Conservation (phyloP, 2,888 invertebrate genomes). For the Aspidiotus destructor region DNA sequence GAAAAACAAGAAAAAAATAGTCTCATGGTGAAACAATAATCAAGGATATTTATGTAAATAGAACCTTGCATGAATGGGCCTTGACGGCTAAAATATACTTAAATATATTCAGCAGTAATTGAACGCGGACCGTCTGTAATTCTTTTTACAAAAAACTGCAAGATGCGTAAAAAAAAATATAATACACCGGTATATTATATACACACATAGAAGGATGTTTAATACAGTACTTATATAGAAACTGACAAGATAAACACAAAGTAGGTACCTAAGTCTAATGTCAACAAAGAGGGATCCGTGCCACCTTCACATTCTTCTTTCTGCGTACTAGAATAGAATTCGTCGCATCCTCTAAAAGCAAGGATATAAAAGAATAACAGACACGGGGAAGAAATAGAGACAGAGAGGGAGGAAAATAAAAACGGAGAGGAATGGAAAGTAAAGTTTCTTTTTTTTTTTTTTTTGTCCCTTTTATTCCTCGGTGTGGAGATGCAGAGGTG, state of each 20-base stretch:
- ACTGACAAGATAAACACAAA: slow-evolving; percentile 32
- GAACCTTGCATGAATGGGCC: too few species aligned
- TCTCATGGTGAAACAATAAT: too few species aligned
- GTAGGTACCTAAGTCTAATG: slow-evolving; percentile 19
- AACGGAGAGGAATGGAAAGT: slow-evolving; percentile 22
- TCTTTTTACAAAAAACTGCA: too few species aligned
- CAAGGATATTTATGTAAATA: too few species aligned
- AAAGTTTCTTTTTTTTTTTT: slow-evolving; percentile 25
- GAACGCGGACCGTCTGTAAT: slow-evolving; percentile 8
- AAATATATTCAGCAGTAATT: slow-evolving; percentile 29
- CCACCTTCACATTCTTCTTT: slow-evolving; percentile 21
- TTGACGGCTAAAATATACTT: slow-evolving; percentile 7
- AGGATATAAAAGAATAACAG: slow-evolving; percentile 30
- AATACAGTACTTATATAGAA: slow-evolving; percentile 11
- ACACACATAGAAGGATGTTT: slow-evolving; percentile 6
- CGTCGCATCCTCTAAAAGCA: slow-evolving; percentile 24
- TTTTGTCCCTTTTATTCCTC: slow-evolving; percentile 10
- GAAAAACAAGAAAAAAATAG: too few species aligned
- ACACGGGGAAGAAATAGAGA: not conserved
- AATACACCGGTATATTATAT: too few species aligned
- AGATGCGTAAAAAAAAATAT: not conserved
- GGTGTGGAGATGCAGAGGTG: slow-evolving; percentile 8
- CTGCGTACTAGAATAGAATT: slow-evolving; percentile 1
- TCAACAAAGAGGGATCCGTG: slow-evolving; percentile 29
- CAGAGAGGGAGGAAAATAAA: not conserved